Evolutionary conservation across 2,797 vertebrate genomes (phyloP).

Genomic region (Coregonus sp.): DNA sequence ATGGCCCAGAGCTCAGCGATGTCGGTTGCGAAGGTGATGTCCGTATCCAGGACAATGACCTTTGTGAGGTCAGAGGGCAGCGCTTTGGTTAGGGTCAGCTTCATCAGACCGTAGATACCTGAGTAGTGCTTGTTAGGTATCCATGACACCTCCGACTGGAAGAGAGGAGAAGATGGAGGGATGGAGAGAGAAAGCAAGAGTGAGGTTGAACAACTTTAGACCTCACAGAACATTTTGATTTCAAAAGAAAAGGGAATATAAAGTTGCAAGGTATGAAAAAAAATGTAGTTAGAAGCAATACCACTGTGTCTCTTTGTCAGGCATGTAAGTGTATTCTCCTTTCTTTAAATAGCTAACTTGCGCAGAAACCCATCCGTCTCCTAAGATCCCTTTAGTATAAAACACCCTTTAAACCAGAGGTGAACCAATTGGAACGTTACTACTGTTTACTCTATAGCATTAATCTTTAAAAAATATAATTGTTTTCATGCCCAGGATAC

Average conservation of each 20-base stretch:
- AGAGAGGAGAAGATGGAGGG: conserved; percentile 1
- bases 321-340: too few species aligned
- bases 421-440: neutral
- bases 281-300: neutral
- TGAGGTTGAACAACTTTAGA: neutral
- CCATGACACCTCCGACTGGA: conserved; percentile 92
- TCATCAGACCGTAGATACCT: conserved; percentile 96
- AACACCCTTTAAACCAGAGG: neutral
- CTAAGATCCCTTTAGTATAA: neutral
- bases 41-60: conserved; percentile 95
- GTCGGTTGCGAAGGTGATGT: conserved; percentile 96
- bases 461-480: neutral
- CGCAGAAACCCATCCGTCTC: neutral
- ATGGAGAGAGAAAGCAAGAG: neutral
- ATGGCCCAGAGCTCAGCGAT: conserved; percentile 96
- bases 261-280: neutral
- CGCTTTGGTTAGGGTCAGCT: conserved; percentile 88
- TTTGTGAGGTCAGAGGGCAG: conserved; percentile 87
- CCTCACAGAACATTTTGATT: neutral
- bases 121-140: conserved; percentile 99
- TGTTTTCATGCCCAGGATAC: neutral
- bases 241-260: neutral
- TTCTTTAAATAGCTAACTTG: neutral
- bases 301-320: neutral
- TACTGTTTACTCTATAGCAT: neutral